Conservation (phyloP, 2,113 vertebrate genomes). For the Hoplias malabaricus region DNA sequence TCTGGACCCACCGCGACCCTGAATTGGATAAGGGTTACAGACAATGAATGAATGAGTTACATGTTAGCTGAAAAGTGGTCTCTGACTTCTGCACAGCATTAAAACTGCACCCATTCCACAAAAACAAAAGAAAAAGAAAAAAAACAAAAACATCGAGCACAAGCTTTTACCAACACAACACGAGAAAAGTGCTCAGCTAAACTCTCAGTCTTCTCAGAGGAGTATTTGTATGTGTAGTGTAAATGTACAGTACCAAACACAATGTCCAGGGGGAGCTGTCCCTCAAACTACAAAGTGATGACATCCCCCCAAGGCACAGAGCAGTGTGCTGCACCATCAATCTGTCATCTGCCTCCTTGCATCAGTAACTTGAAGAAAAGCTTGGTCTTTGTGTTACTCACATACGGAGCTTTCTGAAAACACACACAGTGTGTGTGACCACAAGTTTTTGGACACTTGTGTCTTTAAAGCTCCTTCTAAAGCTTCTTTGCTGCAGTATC, state of each 20-base stretch:
- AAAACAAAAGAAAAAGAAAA: background rate
- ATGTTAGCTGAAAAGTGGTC: too few species aligned
- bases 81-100: too few species aligned
- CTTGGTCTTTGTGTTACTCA: background rate
- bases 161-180: background rate
- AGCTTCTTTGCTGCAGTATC: too few species aligned
- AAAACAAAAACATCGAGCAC: background rate
- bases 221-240: background rate
- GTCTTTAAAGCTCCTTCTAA: too few species aligned
- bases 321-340: background rate
- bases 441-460: too few species aligned
- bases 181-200: background rate
- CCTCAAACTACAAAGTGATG: constrained; percentile 25
- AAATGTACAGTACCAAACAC: constrained; percentile 7
- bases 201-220: background rate
- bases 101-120: background rate
- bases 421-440: background rate
- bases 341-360: background rate
- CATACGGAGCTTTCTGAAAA: background rate
- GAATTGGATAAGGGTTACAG: too few species aligned
- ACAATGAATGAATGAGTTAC: too few species aligned
- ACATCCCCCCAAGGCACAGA: background rate
- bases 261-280: constrained; percentile 35
- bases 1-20: too few species aligned
- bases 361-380: background rate